Conservation (phyloP, 1,140 invertebrate species). For the Lasioglossum albipes region DNA sequence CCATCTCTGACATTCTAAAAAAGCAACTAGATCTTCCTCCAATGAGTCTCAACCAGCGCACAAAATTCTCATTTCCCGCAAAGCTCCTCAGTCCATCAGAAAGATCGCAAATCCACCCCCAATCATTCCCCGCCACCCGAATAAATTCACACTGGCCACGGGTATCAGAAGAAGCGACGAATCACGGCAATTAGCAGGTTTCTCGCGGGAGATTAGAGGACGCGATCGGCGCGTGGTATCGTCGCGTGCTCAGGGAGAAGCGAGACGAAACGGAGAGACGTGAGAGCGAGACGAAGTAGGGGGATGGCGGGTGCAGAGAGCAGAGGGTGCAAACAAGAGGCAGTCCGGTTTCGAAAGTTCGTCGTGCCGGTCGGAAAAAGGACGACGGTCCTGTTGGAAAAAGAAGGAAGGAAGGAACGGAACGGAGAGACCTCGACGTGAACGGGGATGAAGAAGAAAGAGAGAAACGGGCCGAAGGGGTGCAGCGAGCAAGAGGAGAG, state of each 20-base stretch:
- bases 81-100: no score
- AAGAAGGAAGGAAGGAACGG: constrained; percentile 13
- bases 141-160: no score
- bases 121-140: no score
- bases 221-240: constrained; percentile 1
- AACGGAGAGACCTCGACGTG: constrained; percentile 20
- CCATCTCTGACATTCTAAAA: no score
- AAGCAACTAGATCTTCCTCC: no score
- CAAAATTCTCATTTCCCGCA: no score
- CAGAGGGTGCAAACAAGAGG: constrained; percentile 5
- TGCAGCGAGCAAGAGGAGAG: neutral
- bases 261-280: neutral
- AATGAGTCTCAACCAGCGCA: no score
- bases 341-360: constrained; percentile 25
- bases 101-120: no score
- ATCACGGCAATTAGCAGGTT: neutral
- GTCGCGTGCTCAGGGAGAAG: no score
- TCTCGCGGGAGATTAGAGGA: constrained; percentile 1
- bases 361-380: constrained; percentile 16
- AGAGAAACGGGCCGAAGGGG: neutral
- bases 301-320: neutral
- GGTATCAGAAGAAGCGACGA: neutral
- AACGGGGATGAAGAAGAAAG: constrained; percentile 31
- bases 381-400: neutral
- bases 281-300: neutral